These are phyloP conservation scores for Neolamprologus modestus DNA, from an alignment of 2,113 vertebrate species.

Conservation along the genomic window DNA sequence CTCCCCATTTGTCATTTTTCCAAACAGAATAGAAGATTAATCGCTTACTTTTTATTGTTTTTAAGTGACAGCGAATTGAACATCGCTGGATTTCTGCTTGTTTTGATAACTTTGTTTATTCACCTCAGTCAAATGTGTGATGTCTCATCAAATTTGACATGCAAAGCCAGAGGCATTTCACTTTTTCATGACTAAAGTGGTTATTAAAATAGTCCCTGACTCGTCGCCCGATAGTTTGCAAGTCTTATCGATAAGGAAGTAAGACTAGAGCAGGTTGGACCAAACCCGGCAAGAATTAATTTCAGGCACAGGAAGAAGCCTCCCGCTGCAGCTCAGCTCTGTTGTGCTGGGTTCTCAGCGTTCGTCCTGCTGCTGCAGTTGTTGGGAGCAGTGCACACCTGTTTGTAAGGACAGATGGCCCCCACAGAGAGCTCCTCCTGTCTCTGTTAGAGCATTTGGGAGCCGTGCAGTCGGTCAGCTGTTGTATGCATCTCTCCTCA, in stretches of 20 bases:
- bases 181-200: neutral
- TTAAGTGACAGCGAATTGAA: neutral
- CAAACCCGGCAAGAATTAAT: neutral
- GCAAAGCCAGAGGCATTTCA: neutral
- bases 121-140: neutral
- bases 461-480: neutral
- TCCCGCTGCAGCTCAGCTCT: neutral
- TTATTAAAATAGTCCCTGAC: neutral
- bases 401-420: constrained; percentile 24
- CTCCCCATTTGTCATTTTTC: neutral
- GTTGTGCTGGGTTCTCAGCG: neutral
- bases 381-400: constrained; percentile 10
- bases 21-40: neutral
- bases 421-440: neutral
- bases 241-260: neutral
- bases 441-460: neutral
- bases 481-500: neutral
- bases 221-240: neutral
- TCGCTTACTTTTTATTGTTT: neutral
- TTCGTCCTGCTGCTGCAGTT: constrained; percentile 1
- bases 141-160: neutral
- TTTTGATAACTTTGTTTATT: neutral
- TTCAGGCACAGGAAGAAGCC: neutral
- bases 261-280: neutral
- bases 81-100: neutral